Evolutionary conservation across 2,797 vertebrate genomes (phyloP).

Genomic region (Rhinogobio ventralis): DNA sequence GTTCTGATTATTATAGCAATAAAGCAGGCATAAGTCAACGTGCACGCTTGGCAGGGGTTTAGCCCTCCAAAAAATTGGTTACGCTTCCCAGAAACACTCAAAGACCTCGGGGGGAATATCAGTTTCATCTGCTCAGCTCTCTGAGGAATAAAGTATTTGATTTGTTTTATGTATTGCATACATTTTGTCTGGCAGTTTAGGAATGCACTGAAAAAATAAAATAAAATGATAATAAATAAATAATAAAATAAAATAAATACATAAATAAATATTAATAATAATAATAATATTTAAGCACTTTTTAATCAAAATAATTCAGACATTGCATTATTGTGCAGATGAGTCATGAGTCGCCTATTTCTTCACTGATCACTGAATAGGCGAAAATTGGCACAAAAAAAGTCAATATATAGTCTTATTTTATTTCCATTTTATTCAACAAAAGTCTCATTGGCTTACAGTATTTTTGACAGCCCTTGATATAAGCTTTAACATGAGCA

Average conservation of each 20-base stretch:
- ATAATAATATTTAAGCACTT: neutral
- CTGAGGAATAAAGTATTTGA: conserved; percentile 10
- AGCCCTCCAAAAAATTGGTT: neutral
- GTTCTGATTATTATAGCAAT: conserved; percentile 23
- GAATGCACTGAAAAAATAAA: neutral
- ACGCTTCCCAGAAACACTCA: neutral
- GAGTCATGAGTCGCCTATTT: too few relatives aligned
- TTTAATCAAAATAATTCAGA: neutral
- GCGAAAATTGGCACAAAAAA: neutral
- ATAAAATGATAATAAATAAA: neutral
- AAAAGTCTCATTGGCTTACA: neutral
- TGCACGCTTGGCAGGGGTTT: neutral
- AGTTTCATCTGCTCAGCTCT: conserved; percentile 18
- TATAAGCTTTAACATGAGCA: neutral
- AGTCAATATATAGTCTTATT: neutral
- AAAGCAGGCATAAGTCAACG: neutral
- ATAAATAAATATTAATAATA: neutral
- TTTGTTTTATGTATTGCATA: neutral
- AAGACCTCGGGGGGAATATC: neutral
- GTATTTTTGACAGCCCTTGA: neutral
- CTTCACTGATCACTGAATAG: neutral
- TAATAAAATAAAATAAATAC: too few relatives aligned
- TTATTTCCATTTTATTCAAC: neutral
- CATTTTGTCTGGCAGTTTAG: too few relatives aligned
- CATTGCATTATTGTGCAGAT: neutral